A percentile compares a stretch with the other conserved stretches of the same genome.
Evolutionary conservation across 1,140 invertebrate species (phyloP).

Genomic region (Steinernema feltiae): DNA sequence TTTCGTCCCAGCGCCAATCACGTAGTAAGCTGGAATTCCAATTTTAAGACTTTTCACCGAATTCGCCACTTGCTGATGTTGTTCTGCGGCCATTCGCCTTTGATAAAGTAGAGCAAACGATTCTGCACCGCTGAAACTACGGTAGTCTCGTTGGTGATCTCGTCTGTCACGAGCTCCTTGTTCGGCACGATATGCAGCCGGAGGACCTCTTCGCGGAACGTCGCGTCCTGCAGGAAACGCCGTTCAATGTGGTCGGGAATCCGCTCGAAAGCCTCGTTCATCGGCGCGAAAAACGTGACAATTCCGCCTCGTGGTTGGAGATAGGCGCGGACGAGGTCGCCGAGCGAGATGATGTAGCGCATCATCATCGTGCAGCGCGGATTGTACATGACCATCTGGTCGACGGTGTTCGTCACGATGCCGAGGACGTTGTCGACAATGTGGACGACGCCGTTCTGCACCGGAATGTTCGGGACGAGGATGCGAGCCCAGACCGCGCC

Average conservation of each 20-base stretch:
- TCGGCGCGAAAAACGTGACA: constrained; percentile 57
- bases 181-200: constrained; percentile 57
- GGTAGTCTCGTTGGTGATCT: constrained; percentile 57
- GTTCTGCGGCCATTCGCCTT: constrained; percentile 57
- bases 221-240: constrained; percentile 51
- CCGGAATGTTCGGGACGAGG: constrained; percentile 57
- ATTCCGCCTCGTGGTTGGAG: constrained; percentile 51
- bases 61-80: constrained; percentile 49
- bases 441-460: constrained; percentile 57
- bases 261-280: constrained; percentile 57
- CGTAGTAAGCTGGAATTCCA: constrained; percentile 55
- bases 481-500: constrained; percentile 58
- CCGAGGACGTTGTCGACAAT: constrained; percentile 57
- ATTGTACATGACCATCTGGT: constrained; percentile 55
- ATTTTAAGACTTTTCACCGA: constrained; percentile 14
- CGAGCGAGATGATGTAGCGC: constrained; percentile 57
- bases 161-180: constrained; percentile 56
- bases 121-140: constrained; percentile 57
- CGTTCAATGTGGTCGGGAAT: constrained; percentile 55
- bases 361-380: constrained; percentile 53
- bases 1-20: constrained; percentile 54
- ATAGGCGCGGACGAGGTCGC: constrained; percentile 43
- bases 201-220: constrained; percentile 56
- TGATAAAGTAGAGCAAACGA: constrained; percentile 50
- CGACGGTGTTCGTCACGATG: constrained; percentile 56